Evolutionary conservation across 1,140 invertebrate species (phyloP).

Genomic region (Drosophila subpulchrella): DNA sequence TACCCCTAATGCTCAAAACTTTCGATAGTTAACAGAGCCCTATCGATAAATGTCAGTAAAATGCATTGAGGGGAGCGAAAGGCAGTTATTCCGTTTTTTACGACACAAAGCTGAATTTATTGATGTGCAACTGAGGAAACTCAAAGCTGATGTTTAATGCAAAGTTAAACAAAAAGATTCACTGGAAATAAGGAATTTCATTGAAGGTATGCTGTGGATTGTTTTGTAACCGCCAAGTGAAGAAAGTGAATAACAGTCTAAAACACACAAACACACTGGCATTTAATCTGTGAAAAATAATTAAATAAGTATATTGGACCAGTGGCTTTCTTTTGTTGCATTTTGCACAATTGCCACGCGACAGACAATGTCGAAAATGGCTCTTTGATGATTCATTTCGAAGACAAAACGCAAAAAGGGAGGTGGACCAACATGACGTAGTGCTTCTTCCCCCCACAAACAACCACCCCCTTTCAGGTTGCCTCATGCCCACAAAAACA

Average conservation of each 20-base stretch:
- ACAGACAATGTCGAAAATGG: conserved; percentile 14
- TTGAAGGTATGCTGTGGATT: background rate
- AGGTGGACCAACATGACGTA: conserved; percentile 19
- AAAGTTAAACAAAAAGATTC: background rate
- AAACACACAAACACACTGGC: conserved; percentile 4
- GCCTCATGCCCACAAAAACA: conserved; percentile 26
- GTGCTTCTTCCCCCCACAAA: conserved; percentile 13
- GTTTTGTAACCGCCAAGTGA: conserved; percentile 11
- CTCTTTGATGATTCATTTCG: conserved; percentile 41
- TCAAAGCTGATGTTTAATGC: conserved; percentile 22
- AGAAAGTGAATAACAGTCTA: conserved; percentile 34
- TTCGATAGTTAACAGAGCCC: background rate
- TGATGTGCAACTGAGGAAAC: conserved; percentile 11
- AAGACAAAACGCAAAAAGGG: conserved; percentile 14
- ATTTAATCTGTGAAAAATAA: conserved; percentile 33
- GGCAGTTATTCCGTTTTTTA: conserved; percentile 24
- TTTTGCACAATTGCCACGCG: conserved; percentile 19
- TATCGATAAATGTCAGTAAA: conserved; percentile 2
- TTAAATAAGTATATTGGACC: conserved; percentile 28
- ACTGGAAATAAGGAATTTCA: conserved; percentile 7
- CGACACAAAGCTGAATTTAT: conserved; percentile 22
- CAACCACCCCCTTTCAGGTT: conserved; percentile 13
- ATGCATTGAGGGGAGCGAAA: conserved; percentile 15
- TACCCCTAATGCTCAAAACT: background rate
- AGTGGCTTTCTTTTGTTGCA: conserved; percentile 3